Percentiles rank a stretch among this genome's conserved stretches.
These are phyloP conservation scores for Perithous albicinctus DNA, from an alignment of 2,888 invertebrate genomes.

Conservation along the genomic window DNA sequence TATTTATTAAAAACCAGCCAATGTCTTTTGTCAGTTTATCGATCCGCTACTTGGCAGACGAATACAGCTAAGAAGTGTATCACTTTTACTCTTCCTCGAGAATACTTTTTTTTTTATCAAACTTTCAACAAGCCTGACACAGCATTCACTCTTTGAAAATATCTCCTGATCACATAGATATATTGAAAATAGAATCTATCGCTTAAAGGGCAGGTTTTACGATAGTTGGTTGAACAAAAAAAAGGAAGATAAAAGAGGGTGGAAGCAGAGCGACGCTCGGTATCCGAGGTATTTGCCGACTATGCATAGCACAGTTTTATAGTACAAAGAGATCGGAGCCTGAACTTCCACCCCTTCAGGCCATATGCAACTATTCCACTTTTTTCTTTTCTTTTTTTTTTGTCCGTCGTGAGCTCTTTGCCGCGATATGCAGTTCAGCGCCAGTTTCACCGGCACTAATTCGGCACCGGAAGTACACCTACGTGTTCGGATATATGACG, in stretches of 20 bases:
- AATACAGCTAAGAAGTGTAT: too few relatives aligned
- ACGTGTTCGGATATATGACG: constrained; percentile 95
- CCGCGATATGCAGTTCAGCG: not conserved
- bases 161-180: not conserved
- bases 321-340: constrained; percentile 29
- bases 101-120: not conserved
- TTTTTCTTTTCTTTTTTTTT: constrained; percentile 20
- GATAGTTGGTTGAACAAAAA: constrained; percentile 31
- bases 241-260: constrained; percentile 10
- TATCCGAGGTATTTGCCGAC: constrained; percentile 59
- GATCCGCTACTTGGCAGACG: too few relatives aligned
- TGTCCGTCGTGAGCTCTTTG: constrained; percentile 2
- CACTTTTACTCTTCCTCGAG: not conserved
- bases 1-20: too few relatives aligned
- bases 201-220: constrained; percentile 19
- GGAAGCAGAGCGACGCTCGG: constrained; percentile 37
- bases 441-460: not conserved
- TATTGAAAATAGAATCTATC: constrained; percentile 18
- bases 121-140: not conserved
- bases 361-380: constrained; percentile 16
- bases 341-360: constrained; percentile 33
- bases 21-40: too few relatives aligned
- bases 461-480: constrained; percentile 83
- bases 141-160: not conserved
- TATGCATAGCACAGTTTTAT: constrained; percentile 48